Evolutionary conservation across 2,888 invertebrate species (phyloP).

Genomic region (Synanthedon formicaeformis): DNA sequence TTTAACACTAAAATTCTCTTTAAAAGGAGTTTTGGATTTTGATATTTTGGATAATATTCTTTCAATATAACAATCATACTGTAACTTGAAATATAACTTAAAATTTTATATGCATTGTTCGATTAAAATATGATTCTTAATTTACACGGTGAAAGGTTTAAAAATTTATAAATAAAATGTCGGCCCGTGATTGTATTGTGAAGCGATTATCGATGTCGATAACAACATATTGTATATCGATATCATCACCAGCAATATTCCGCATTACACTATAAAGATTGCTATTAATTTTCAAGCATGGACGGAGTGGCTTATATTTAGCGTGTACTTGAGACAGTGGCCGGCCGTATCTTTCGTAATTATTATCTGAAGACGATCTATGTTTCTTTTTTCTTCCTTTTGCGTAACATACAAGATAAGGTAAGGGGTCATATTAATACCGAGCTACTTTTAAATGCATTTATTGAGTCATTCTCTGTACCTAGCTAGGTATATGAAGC

Average conservation of each 20-base stretch:
- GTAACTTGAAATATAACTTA: too few species aligned
- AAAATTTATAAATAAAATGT: too few species aligned
- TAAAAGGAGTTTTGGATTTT: too few species aligned
- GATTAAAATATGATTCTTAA: too few species aligned
- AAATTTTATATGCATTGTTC: too few species aligned
- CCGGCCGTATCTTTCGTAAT: slow-evolving; percentile 45
- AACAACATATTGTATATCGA: slow-evolving; percentile 20
- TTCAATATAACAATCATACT: too few species aligned
- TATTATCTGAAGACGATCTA: slow-evolving; percentile 52
- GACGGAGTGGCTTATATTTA: slow-evolving; percentile 44
- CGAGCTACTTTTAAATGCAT: too few species aligned
- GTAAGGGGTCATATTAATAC: slow-evolving; percentile 50
- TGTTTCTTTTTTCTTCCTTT: slow-evolving; percentile 30
- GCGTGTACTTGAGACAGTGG: slow-evolving; percentile 41
- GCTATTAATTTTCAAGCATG: slow-evolving; percentile 62
- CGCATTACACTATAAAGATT: slow-evolving; percentile 63
- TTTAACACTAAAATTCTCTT: too few species aligned
- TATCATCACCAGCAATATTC: slow-evolving; percentile 48
- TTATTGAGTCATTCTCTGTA: too few species aligned
- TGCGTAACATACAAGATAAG: slow-evolving; percentile 22
- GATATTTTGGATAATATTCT: too few species aligned
- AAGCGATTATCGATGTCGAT: slow-evolving; percentile 40
- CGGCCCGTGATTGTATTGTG: background rate
- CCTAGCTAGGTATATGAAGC: too few species aligned
- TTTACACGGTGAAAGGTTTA: too few species aligned